phyloP scores from a whole-genome alignment of 2,888 invertebrate species.

The Xanthia icteritia region DNA sequence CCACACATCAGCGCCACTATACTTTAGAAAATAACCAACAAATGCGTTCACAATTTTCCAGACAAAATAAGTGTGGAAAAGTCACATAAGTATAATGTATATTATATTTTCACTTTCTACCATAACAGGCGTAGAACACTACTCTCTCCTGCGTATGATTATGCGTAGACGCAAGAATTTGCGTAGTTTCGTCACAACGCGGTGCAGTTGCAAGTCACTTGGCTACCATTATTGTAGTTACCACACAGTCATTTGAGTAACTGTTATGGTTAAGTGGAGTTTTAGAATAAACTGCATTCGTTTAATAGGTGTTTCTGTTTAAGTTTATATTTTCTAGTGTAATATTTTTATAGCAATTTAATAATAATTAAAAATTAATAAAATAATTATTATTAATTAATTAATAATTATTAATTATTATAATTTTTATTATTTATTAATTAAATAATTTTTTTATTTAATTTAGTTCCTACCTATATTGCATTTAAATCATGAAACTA shows the following conservation, averaged over 20 bases:
- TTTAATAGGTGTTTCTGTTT: background rate
- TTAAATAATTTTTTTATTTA: no score
- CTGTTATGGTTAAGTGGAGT: conserved; percentile 36
- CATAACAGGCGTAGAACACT: conserved; percentile 36
- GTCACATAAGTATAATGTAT: conserved; percentile 41
- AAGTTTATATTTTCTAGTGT: background rate
- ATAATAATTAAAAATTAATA: no score
- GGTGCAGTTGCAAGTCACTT: conserved; percentile 47
- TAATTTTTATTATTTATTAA: no score
- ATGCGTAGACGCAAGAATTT: conserved; percentile 51
- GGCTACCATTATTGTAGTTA: conserved; percentile 37
- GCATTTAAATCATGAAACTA: background rate
- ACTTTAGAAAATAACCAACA: conserved; percentile 45
- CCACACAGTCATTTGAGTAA: conserved; percentile 53
- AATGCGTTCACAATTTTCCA: conserved; percentile 42
- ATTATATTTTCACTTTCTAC: conserved; percentile 61
- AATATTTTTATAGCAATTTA: no score
- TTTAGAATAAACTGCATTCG: conserved; percentile 23
- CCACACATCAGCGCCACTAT: conserved; percentile 9
- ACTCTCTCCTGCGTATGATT: conserved; percentile 57
- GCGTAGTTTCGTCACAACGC: conserved; percentile 50
- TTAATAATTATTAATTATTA: no score
- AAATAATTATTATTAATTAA: no score
- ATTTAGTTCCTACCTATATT: background rate
- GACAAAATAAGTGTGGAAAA: conserved; percentile 45